phyloP scores from a whole-genome alignment of 2,888 invertebrate genomes.

The Malthinus flaveolus region DNA sequence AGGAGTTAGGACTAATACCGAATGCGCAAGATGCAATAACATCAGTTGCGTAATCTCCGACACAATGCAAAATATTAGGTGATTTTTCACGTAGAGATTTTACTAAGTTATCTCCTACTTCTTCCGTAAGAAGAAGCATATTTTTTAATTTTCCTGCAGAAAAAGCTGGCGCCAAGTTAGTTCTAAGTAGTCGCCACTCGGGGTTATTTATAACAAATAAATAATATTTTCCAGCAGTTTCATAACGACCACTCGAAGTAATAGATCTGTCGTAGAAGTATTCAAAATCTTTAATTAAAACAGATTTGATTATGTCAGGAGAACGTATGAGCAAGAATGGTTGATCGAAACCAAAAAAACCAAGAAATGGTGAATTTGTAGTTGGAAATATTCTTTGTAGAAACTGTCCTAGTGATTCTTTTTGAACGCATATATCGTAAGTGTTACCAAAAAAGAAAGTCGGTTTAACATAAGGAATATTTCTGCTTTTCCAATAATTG shows the following conservation, averaged over 20 bases:
- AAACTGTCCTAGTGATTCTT: slow-evolving; percentile 41
- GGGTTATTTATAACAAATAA: slow-evolving; percentile 54
- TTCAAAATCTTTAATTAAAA: slow-evolving; percentile 54
- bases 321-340: slow-evolving; percentile 53
- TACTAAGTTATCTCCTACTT: background rate
- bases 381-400: slow-evolving; percentile 39
- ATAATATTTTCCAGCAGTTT: slow-evolving; percentile 51
- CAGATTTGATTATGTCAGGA: slow-evolving; percentile 51
- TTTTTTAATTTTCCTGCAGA: slow-evolving; percentile 57
- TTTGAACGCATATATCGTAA: slow-evolving; percentile 41
- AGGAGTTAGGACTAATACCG: slow-evolving; percentile 47
- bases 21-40: slow-evolving; percentile 55
- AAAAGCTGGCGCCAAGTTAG: slow-evolving; percentile 57
- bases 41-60: slow-evolving; percentile 53
- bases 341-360: slow-evolving; percentile 54
- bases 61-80: slow-evolving; percentile 45
- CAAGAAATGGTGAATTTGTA: slow-evolving; percentile 44
- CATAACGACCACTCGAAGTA: slow-evolving; percentile 47
- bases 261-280: slow-evolving; percentile 54
- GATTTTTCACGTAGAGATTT: background rate
- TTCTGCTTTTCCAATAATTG: slow-evolving; percentile 48
- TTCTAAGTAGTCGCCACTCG: slow-evolving; percentile 57
- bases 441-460: slow-evolving; percentile 47
- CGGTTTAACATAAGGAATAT: slow-evolving; percentile 46
- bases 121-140: slow-evolving; percentile 43